Evolutionary conservation across 2,797 vertebrate species (phyloP).

Genomic region (Phrynocephalus guinanensis): DNA sequence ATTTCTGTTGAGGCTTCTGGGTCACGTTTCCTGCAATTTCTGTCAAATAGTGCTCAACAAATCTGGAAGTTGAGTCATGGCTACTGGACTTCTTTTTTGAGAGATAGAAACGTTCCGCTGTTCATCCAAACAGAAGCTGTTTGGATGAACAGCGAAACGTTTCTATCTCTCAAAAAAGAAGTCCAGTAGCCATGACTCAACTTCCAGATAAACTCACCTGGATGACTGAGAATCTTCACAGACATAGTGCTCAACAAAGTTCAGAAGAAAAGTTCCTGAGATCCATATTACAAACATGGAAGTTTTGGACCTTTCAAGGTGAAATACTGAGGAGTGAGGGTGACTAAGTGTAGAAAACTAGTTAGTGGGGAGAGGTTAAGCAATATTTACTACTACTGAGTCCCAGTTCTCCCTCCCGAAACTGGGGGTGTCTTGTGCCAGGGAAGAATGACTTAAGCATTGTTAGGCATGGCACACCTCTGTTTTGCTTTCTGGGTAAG

Average conservation of each 20-base stretch:
- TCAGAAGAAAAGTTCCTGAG: neutral
- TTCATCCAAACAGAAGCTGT: too few species aligned
- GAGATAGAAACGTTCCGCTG: too few species aligned
- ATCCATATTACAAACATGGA: neutral
- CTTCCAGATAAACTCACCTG: too few species aligned
- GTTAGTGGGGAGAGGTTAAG: neutral
- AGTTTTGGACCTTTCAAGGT: neutral
- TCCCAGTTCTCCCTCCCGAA: neutral
- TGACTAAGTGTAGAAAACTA: neutral
- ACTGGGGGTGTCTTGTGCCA: neutral
- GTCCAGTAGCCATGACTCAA: too few species aligned
- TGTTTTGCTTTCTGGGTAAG: conserved; percentile 15
- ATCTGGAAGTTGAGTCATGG: neutral
- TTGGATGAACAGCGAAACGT: too few species aligned
- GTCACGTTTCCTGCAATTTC: neutral
- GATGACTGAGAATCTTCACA: too few species aligned
- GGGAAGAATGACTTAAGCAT: neutral
- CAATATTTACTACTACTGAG: neutral
- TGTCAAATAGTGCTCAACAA: neutral
- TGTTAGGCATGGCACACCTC: neutral
- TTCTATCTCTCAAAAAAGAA: too few species aligned
- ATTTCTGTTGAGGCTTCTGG: neutral
- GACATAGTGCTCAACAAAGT: neutral
- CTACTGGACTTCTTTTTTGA: too few species aligned
- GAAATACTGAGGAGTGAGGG: neutral